These are phyloP conservation scores for Manis javanica DNA, from an alignment of 2,797 vertebrate species.

Conservation along the genomic window DNA sequence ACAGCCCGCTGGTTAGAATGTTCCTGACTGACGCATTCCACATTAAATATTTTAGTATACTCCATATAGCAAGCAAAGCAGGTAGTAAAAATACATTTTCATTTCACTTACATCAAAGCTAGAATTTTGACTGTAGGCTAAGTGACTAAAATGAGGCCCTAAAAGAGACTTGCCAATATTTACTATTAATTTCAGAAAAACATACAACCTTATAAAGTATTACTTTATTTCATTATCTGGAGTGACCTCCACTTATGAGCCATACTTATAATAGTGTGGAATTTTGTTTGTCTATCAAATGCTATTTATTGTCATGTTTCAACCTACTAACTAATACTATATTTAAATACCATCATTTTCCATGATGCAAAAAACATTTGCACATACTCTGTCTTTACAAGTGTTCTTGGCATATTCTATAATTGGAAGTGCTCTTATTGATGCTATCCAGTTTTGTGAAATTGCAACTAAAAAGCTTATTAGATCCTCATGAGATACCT, in stretches of 20 bases:
- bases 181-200: slow-evolving; percentile 17
- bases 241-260: neutral
- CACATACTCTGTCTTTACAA: neutral
- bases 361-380: neutral
- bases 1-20: neutral
- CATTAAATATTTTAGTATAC: no score
- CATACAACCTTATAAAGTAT: neutral
- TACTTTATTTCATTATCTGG: neutral
- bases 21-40: neutral
- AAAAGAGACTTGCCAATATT: neutral
- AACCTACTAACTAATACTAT: neutral
- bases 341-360: neutral
- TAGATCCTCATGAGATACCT: neutral
- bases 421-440: neutral
- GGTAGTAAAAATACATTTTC: neutral
- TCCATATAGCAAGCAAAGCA: neutral
- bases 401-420: neutral
- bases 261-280: neutral
- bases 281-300: neutral
- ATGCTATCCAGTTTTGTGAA: neutral
- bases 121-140: neutral
- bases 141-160: neutral
- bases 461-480: neutral
- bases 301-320: neutral
- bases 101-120: neutral